Conservation (phyloP, 92 coral and sea anemone species). For the Parazoanthus atlanticus region DNA sequence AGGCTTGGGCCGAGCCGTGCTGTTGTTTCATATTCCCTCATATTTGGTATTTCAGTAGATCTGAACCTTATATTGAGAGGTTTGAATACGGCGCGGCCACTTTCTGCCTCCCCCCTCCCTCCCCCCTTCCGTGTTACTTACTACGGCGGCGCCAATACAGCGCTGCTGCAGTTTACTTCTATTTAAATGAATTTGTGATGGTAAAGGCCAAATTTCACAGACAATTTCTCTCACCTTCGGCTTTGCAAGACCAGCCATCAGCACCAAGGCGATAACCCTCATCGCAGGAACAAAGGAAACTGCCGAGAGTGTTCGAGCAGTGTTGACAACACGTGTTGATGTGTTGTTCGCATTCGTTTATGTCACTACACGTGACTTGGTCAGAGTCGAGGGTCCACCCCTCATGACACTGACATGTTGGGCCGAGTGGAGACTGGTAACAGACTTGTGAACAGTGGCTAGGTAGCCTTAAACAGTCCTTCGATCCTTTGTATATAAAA, state of each 20-base stretch:
- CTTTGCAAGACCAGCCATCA: slow-evolving; percentile 29
- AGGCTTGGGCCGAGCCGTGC: too few species aligned
- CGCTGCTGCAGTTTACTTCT: too few species aligned
- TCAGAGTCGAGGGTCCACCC: slow-evolving; percentile 21
- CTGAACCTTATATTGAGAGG: too few species aligned
- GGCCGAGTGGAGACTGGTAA: slow-evolving; percentile 38
- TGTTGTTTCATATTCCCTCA: too few species aligned
- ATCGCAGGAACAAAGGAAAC: slow-evolving; percentile 10
- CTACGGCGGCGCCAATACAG: too few species aligned
- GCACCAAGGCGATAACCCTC: slow-evolving; percentile 1
- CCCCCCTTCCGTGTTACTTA: too few species aligned
- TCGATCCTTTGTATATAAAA: not conserved
- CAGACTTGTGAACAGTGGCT: slow-evolving; percentile 25
- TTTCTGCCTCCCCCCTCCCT: too few species aligned
- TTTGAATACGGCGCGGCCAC: too few species aligned
- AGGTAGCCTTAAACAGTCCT: not conserved
- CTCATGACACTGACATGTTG: slow-evolving; percentile 26
- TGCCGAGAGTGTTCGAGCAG: slow-evolving; percentile 11
- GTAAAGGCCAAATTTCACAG: too few species aligned
- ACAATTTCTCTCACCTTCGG: not conserved
- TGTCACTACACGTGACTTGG: slow-evolving; percentile 13
- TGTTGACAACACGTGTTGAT: slow-evolving; percentile 8
- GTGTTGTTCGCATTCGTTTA: slow-evolving; percentile 24
- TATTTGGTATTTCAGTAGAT: too few species aligned
- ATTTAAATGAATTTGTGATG: too few species aligned